These are phyloP conservation scores for Theristicus caerulescens DNA, from an alignment of 2,113 vertebrate species.

Conservation along the genomic window DNA sequence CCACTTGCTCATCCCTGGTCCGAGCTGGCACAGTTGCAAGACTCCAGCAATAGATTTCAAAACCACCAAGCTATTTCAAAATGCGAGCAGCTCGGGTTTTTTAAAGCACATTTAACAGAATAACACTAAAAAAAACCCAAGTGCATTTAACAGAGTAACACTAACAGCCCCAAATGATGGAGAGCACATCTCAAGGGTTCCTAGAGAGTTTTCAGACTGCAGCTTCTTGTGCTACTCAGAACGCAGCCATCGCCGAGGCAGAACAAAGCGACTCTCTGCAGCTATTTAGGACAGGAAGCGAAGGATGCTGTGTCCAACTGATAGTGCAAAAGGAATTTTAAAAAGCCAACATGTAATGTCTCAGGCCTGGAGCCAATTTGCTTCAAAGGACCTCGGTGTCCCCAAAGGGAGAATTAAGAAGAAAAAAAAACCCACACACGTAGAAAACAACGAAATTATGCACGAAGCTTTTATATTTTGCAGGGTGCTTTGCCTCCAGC, in stretches of 20 bases:
- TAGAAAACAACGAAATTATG: neutral
- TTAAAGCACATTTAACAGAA: rapidly evolving
- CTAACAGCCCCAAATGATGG: rapidly evolving
- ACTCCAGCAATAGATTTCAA: neutral
- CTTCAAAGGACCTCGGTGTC: neutral
- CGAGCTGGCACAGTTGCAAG: neutral
- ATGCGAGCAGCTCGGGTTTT: neutral
- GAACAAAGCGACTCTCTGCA: neutral
- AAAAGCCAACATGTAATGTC: neutral
- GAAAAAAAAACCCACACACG: rapidly evolving
- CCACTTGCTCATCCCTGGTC: rapidly evolving
- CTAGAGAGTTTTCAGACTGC: neutral
- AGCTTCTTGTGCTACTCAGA: neutral
- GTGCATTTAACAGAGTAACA: rapidly evolving
- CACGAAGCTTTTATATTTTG: neutral
- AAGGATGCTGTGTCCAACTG: conserved; percentile 12
- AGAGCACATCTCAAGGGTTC: neutral
- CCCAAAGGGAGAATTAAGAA: neutral
- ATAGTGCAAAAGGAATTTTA: conserved; percentile 21
- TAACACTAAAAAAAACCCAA: neutral
- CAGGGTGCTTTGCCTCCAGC: neutral
- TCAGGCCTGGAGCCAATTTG: neutral
- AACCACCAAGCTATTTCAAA: neutral
- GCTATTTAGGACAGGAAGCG: neutral
- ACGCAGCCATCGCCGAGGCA: neutral